phyloP scores from a whole-genome alignment of 2,113 vertebrate species.

The Hydropotes inermis region DNA sequence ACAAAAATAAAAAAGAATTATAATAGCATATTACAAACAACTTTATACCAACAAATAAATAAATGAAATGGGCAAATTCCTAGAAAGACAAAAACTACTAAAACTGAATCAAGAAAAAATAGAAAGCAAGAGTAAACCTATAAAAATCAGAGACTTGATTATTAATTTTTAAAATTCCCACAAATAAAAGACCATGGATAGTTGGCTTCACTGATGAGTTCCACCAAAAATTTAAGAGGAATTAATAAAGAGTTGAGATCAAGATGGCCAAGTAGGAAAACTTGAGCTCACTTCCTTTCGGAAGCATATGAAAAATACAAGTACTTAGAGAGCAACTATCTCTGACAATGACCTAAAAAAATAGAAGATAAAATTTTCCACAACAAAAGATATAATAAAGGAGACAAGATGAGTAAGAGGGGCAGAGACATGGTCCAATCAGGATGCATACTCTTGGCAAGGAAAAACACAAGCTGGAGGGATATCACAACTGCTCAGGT shows the following conservation, averaged over 20 bases:
- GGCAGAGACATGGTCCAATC: not conserved
- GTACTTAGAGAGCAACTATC: not conserved
- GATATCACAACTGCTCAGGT: not conserved
- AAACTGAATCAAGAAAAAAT: not conserved
- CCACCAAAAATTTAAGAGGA: not conserved
- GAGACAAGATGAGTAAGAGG: not conserved
- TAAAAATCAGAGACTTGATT: not conserved
- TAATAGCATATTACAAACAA: not conserved
- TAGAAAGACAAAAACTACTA: not conserved
- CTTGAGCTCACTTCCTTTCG: not conserved
- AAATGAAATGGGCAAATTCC: conserved; percentile 2
- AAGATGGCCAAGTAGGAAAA: not conserved
- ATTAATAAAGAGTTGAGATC: not conserved
- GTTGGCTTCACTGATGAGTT: not conserved
- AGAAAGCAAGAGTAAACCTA: not conserved
- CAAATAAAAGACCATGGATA: not conserved
- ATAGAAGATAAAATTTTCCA: not conserved
- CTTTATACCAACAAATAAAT: not conserved
- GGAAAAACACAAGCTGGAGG: not conserved
- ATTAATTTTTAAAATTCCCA: not conserved
- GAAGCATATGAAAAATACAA: not conserved
- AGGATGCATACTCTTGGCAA: not conserved
- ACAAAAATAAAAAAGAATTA: not conserved
- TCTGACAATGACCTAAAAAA: not conserved
- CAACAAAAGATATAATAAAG: not conserved